Percentiles rank a stretch among this genome's conserved stretches.
Evolutionary conservation across 2,797 vertebrate genomes (phyloP).

Genomic region (Crenuchus spilurus): DNA sequence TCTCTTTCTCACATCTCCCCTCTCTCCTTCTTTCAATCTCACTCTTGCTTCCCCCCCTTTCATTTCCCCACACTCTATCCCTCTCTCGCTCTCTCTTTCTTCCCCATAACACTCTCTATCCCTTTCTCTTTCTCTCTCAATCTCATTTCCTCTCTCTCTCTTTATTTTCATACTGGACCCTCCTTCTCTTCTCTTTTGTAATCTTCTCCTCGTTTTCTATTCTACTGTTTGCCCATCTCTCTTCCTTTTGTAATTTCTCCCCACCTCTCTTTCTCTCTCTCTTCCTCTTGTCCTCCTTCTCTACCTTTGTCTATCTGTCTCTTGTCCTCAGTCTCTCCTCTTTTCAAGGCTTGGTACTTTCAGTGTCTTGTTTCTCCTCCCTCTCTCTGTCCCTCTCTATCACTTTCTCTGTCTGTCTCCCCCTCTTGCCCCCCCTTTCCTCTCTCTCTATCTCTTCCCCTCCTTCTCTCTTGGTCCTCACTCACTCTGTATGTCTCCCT

Average conservation of each 20-base stretch:
- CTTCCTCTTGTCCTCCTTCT: no score
- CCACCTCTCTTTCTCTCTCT: no score
- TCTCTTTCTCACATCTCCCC: conserved; percentile 50
- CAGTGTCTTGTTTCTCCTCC: no score
- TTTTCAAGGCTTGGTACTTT: no score
- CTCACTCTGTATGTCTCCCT: background rate
- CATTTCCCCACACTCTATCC: background rate
- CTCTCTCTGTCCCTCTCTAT: background rate
- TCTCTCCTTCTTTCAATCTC: background rate
- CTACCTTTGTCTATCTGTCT: no score
- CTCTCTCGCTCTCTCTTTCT: background rate
- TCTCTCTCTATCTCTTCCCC: background rate
- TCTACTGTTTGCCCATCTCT: no score
- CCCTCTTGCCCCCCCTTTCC: conserved; percentile 10
- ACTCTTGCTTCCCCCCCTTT: background rate
- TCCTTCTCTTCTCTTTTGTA: background rate
- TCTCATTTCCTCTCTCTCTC: background rate
- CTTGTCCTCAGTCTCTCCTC: no score
- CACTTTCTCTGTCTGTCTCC: background rate
- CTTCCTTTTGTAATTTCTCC: no score
- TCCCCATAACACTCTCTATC: background rate
- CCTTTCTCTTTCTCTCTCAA: background rate
- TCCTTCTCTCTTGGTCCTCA: background rate
- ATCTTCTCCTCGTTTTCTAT: no score
- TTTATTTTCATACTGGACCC: no score